Evolutionary conservation across 53 echinoderm and acorn worm genomes (phyloP).

Genomic region (Henricia sp.): DNA sequence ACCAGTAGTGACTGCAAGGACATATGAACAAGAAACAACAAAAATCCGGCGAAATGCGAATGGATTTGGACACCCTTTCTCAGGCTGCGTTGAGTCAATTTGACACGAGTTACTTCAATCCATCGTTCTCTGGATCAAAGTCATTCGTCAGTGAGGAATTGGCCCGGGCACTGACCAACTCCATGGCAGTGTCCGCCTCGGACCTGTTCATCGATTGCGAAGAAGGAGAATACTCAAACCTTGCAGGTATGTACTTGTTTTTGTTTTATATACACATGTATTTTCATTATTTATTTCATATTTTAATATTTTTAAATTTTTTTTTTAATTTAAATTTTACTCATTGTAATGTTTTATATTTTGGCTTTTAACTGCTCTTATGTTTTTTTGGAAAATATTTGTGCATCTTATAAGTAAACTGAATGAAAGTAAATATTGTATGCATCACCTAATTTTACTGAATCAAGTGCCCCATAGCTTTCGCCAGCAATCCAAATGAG

Average conservation of each 20-base stretch:
- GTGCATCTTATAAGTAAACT: too few species aligned
- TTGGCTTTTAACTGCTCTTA: not conserved
- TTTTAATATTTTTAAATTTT: not conserved
- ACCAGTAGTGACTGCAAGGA: slow-evolving; percentile 56
- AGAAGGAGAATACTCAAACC: slow-evolving; percentile 47
- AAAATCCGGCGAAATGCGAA: slow-evolving; percentile 96
- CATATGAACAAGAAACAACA: slow-evolving; percentile 79
- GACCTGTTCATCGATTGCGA: slow-evolving; percentile 66
- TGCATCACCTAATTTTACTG: too few species aligned
- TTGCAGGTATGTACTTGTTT: slow-evolving; percentile 37
- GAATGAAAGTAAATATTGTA: too few species aligned
- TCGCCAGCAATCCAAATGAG: too few species aligned
- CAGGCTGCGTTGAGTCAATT: slow-evolving; percentile 91
- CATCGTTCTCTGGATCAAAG: slow-evolving; percentile 46
- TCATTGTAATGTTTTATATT: not conserved
- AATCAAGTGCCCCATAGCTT: too few species aligned
- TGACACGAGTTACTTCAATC: slow-evolving; percentile 76
- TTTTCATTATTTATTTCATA: not conserved
- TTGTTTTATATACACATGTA: not conserved
- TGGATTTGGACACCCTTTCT: slow-evolving; percentile 94
- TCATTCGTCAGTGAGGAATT: slow-evolving; percentile 47
- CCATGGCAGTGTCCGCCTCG: slow-evolving; percentile 64
- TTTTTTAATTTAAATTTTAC: not conserved
- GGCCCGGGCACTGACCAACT: slow-evolving; percentile 51
- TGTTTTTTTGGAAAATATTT: not conserved